Base-by-base conservation (phyloP, 2,888 invertebrate species). In the Mythimna pallens region DNA sequence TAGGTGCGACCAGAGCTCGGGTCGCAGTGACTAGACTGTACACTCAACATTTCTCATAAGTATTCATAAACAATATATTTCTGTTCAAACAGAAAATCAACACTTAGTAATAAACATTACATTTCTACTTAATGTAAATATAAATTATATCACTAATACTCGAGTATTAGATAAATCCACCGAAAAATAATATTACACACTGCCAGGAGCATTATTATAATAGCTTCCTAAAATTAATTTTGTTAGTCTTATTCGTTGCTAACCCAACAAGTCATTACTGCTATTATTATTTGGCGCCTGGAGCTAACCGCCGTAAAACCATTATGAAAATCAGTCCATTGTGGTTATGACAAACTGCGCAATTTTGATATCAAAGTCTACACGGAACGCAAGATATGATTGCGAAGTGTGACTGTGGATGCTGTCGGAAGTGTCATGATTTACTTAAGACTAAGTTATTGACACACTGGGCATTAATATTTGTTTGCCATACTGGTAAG, bases 121-220 rank as follows among this genome's bases (percentile, higher is more conserved):
- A 92, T 92, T 90, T 88, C 96, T 96, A 96, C 95, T 96, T 96
- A 96, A 90, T 90, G 89, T 94, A 93, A 93, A 94, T 92, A 94
- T 94, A 94, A 93, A 94, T 94, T 93, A 94, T 93, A 93, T 92
- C 84, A 91, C 96, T 96, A 96, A 96, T 96, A 96, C 96, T 96
- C 96, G 96, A 96, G 96, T 95, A 96, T 96, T 96, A 95, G 95
- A 96, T 92, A 91, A 89, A 95, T 94, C 89, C 95, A 95, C 93
- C 94, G 93, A 95, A 95, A 94, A 94, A 94, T 93, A 93, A 92
- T 93, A 93, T 93, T 92, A 93, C 94, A 95, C 94, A 93, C 94
- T 92, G 92, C 92, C 90, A 89, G 92, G 93, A 93, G 92, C 89
- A 90, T 93, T 92, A 93, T 86, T 89, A 92, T 88, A 90, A 89